Conservation (phyloP, 2,797 vertebrate genomes). For the Pseudochromis fuscus region DNA sequence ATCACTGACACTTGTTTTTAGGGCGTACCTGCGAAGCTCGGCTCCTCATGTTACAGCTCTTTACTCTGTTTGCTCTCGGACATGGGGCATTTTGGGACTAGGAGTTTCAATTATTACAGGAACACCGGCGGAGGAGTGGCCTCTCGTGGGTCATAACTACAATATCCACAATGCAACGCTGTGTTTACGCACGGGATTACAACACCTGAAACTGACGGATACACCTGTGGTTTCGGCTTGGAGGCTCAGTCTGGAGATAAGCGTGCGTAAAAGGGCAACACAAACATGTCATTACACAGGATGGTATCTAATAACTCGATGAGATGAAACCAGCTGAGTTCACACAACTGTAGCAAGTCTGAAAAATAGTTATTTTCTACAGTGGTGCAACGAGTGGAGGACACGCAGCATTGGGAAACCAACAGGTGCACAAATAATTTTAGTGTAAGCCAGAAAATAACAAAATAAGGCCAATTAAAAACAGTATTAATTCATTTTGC, state of each 20-base stretch:
- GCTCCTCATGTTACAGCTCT: constrained; percentile 38
- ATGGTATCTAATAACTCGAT: no score
- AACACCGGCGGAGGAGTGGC: constrained; percentile 18
- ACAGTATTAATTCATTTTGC: not conserved
- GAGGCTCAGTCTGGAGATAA: constrained; percentile 42
- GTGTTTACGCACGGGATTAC: constrained; percentile 58
- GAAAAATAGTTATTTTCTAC: not conserved
- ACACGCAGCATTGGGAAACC: not conserved
- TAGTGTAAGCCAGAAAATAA: not conserved
- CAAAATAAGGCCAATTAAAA: not conserved
- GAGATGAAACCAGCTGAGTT: not conserved
- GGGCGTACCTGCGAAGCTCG: constrained; percentile 36
- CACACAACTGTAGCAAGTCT: no score
- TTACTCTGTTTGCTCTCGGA: constrained; percentile 40
- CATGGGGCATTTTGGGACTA: constrained; percentile 75
- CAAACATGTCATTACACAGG: not conserved
- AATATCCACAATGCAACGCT: constrained; percentile 73
- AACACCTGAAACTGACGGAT: constrained; percentile 82
- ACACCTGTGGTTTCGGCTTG: constrained; percentile 78
- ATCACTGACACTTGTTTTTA: constrained; percentile 34
- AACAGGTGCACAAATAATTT: not conserved
- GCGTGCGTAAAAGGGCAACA: not conserved
- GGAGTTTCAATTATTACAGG: constrained; percentile 62
- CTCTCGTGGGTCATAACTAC: constrained; percentile 46
- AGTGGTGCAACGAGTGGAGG: not conserved